These are phyloP conservation scores for Tachysurus fulvidraco DNA, from an alignment of 2,113 vertebrate genomes.

Conservation along the genomic window DNA sequence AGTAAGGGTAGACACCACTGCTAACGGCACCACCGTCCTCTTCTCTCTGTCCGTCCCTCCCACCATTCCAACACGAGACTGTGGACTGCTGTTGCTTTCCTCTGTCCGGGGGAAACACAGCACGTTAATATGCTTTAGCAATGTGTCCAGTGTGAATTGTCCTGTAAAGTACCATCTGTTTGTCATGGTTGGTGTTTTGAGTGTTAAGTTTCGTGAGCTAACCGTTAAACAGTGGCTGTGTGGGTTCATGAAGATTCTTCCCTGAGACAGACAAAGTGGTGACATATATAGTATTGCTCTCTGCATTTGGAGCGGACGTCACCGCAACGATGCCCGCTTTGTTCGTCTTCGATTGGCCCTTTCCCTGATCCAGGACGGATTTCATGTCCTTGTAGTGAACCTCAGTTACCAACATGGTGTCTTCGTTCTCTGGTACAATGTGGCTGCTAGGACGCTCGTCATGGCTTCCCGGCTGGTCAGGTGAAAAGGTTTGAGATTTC, in stretches of 20 bases:
- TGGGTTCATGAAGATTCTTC: slow-evolving; percentile 81
- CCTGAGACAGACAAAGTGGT: slow-evolving; percentile 66
- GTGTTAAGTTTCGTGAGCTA: slow-evolving; percentile 59
- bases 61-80: slow-evolving; percentile 90
- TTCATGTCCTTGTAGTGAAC: slow-evolving; percentile 66
- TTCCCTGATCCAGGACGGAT: slow-evolving; percentile 49
- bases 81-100: slow-evolving; percentile 98
- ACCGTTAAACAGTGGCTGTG: slow-evolving; percentile 89
- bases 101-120: slow-evolving; percentile 77
- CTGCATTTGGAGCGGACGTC: slow-evolving; percentile 50
- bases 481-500: slow-evolving; percentile 62
- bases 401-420: slow-evolving; percentile 64
- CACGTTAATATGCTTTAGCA: neutral
- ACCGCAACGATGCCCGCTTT: slow-evolving; percentile 49
- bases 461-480: slow-evolving; percentile 41
- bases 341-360: slow-evolving; percentile 28
- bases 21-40: slow-evolving; percentile 91
- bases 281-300: slow-evolving; percentile 50
- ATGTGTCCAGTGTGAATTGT: neutral
- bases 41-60: slow-evolving; percentile 84
- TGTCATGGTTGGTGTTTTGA: neutral
- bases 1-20: slow-evolving; percentile 93
- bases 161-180: neutral
- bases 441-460: slow-evolving; percentile 35
- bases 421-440: slow-evolving; percentile 48